Evolutionary conservation across 35 echinoderm and acorn worm species (phyloP), one percentile per base, ranked within the genome.

Genomic region (Diadema setosum): DNA sequence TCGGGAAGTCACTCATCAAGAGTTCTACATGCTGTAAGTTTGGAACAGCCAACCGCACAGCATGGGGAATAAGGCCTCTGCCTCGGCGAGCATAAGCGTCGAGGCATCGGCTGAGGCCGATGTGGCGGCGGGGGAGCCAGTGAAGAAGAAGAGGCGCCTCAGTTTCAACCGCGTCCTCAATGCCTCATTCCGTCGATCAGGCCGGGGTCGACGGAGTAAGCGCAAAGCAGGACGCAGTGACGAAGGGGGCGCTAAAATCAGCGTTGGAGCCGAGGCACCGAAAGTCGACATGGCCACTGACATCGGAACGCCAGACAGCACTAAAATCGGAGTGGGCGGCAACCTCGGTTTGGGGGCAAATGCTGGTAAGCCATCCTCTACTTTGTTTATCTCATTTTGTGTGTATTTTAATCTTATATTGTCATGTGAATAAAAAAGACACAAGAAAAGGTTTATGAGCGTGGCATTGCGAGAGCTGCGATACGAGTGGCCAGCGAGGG

Each of bases 201-300:
- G 73, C 73, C 73, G 73, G 73, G 73, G 37, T 35, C 73, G 73
- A 78, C 73, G 73, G 44, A 78, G 73, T 78, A 78, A 78, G 40
- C 73, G 36, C 4, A 31, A 32, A 44, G 73, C 11, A 78, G 73
- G 73, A 78, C 73, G 73, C 18, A 41, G 14, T 8, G 73, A 26
- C 33, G 73, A 78, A 78, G 73, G 35, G 33, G 73, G 73, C 35
- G 73, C 73, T 7, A 9, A 78, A 25, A 36, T 78, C 73, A 44
- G 35, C 37, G 1, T 78, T 34, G 73, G 44, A 78, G 73, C 73
- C 35, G 73, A 78, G 40, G 37, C 27, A n/a, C 73, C 73, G 5
- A 44, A 78, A 33, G n/a, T 78, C 73, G 73, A 78, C 36, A 67
- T 67, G 63, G 63, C 30, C 21, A 67, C 37, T 34, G 63, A 67